Evolutionary conservation across 2,888 invertebrate genomes (phyloP), one percentile per base, ranked within the genome.

Genomic region (Heliconius cydno): DNA sequence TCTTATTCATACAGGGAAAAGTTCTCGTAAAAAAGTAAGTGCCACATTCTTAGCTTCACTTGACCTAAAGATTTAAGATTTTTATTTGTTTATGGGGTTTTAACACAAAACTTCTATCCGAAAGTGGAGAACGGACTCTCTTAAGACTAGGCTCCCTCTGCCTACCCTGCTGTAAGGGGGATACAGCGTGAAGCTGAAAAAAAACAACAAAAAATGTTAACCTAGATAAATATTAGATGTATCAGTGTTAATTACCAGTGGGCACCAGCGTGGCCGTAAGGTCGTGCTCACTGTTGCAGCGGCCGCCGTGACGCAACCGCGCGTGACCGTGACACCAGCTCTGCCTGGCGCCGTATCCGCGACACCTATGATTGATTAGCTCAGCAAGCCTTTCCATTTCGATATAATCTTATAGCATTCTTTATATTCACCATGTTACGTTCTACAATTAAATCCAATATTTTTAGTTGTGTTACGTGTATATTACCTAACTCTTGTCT

Each of bases 261-360:
- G n/a, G 68, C 70, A 57, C 57, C 52, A 19, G 52, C 52, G 74
- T 34, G 79, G 60, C 65, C 46, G 73, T 79, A 76, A 79, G 81
- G 81, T 80, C 81, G 74, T 76, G 79, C 70, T 75, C 76, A 80
- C 46, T 60, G 68, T 73, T 74, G 79, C 70, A 81, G 76, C 75
- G 60, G 71, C 77, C 77, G 77, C 76, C 75, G 81, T 79, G 92
- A 92, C 90, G 92, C 90, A 93, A 92, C 86, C 84, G 89, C 88
- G 89, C 91, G 91, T 91, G 93, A 91, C 92, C 92, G 88, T 93
- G 93, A 92, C 93, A 92, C 88, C 91, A 86, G 86, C 82, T 81
- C 85, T 87, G 85, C 85, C 73, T 73, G 80, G 76, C 85, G 86
- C 86, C 83, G 78, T 82, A 79, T 86, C 84, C 86, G 85, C 86